These are phyloP conservation scores for Thera obeliscata DNA, from an alignment of 2,888 invertebrate genomes.

Conservation along the genomic window DNA sequence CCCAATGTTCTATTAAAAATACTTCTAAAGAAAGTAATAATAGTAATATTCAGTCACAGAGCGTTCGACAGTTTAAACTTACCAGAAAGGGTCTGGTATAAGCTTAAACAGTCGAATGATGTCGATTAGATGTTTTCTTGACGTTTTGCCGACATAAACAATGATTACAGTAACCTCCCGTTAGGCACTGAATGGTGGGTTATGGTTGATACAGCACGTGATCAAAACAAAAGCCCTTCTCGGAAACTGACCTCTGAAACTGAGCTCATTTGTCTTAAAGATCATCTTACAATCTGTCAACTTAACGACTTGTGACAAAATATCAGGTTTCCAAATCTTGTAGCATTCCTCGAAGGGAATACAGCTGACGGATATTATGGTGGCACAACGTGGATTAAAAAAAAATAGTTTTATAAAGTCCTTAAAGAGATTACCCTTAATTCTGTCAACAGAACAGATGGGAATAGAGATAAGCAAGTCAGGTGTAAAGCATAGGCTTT, in stretches of 20 bases:
- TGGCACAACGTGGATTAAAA: conserved; percentile 5
- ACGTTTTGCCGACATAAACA: background rate
- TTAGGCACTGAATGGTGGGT: background rate
- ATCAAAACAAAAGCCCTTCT: conserved; percentile 45
- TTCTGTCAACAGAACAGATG: no score
- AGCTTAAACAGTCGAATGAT: no score
- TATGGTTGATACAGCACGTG: conserved; percentile 14
- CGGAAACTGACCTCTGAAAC: conserved; percentile 56
- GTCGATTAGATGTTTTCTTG: background rate
- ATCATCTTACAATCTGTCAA: conserved; percentile 47
- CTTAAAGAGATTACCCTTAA: no score
- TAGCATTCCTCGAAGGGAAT: conserved; percentile 22
- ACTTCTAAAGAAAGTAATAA: no score
- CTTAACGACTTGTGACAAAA: conserved; percentile 51
- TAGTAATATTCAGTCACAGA: no score
- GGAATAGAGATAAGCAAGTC: no score
- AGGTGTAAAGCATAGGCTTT: no score
- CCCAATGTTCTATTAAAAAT: no score
- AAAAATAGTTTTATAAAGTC: no score
- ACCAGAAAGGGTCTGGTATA: no score
- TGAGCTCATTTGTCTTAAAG: conserved; percentile 64
- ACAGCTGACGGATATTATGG: conserved; percentile 3
- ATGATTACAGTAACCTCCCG: background rate
- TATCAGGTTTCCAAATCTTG: conserved; percentile 54
- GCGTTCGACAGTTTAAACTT: no score